Evolutionary conservation across 1,140 invertebrate species (phyloP), one percentile per base, ranked within the genome.

Genomic region (Drosophila trapezifrons): DNA sequence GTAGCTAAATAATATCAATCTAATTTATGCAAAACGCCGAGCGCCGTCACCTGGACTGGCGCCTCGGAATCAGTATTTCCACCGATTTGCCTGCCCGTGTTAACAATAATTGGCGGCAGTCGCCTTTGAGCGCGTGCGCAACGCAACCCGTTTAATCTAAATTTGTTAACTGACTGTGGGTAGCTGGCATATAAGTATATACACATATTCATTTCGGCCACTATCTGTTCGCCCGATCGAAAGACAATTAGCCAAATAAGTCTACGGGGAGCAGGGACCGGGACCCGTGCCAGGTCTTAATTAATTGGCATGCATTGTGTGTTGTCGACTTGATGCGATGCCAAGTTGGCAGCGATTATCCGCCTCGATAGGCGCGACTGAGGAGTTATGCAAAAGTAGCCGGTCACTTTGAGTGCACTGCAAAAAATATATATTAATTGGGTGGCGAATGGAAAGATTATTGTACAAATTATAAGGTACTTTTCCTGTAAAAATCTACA

Each of bases 251-350:
- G 72, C 83, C 52, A 77, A 87, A 87, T 87, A 78, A 83, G 76
- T 89, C 76, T 79, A 62, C 78, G 83, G 75, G 59, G 37, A 38
- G 25, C 74, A 12, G 57, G 27, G 18, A 59, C 64, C 66, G 57
- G 27, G 18, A 59, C 64, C 66, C 55, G 66, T 83, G 81, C 72
- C 79, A 83, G 78, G 57, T 65, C 76, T 72, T 83, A 86, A 86
- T 86, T 86, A 86, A 87, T 86, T 86, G 79, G 65, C 76, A 87
- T 82, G 76, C 83, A 87, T 89, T 89, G 76, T 84, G 73, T 78
- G 67, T 35, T 57, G 59, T 40, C 64, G 62, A 83, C 55, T 87
- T 87, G 82, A 85, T 66, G 56, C 59, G 80, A 54, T 83, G 85
- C 83, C 83, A 83, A 82, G 51, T 87, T 87, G 83, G 83, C 79